These are phyloP conservation scores for Scaptodrosophila lebanonensis DNA, from an alignment of 1,140 invertebrate species.

Conservation along the genomic window DNA sequence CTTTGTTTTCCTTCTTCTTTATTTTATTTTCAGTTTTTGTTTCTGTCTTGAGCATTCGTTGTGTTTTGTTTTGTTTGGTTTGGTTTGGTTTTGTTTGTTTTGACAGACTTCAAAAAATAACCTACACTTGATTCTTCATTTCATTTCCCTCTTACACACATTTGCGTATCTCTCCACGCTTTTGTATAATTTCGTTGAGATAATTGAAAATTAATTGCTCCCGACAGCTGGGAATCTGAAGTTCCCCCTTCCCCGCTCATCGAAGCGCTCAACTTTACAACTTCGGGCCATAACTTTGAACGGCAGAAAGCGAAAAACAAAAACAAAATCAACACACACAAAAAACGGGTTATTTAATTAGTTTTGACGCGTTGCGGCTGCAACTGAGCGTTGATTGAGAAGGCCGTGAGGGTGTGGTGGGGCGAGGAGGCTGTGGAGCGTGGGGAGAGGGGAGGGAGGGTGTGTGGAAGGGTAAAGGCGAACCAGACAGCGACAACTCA, in stretches of 20 bases:
- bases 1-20: no score
- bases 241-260: no score
- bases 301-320: no score
- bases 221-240: constrained; percentile 60
- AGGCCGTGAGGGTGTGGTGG: no score
- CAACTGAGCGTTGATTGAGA: no score
- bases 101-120: constrained; percentile 31
- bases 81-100: constrained; percentile 45
- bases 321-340: background rate
- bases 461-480: background rate
- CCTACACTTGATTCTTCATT: constrained; percentile 2
- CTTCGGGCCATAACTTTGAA: no score
- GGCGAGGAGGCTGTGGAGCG: no score
- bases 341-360: constrained; percentile 70
- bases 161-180: constrained; percentile 18
- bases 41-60: constrained; percentile 22
- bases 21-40: no score
- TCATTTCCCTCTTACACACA: background rate
- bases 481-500: background rate
- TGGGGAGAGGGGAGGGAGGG: background rate
- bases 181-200: constrained; percentile 55
- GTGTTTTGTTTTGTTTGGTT: constrained; percentile 29
- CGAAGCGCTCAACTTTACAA: no score
- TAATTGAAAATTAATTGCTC: constrained; percentile 75
- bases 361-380: constrained; percentile 65